Evolutionary conservation across 2,797 vertebrate species (phyloP).

Genomic region (Benthosema pterotum): DNA sequence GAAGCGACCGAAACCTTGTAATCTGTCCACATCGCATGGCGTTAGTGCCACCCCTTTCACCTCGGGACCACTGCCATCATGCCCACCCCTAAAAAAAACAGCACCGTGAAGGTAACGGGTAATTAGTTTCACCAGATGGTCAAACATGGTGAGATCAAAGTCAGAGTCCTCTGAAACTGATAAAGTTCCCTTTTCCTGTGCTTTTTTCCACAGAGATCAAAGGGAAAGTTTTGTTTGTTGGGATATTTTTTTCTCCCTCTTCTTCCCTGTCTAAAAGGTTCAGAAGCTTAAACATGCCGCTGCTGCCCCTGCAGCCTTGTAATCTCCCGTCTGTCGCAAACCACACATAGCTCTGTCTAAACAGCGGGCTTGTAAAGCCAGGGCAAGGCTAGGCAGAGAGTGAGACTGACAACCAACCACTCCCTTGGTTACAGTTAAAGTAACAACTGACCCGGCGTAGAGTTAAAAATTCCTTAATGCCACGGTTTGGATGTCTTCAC

Average conservation of each 20-base stretch:
- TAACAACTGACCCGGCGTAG: constrained; percentile 22
- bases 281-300: constrained; percentile 58
- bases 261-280: constrained; percentile 34
- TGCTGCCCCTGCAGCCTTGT: constrained; percentile 57
- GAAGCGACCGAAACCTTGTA: constrained; percentile 69
- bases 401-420: constrained; percentile 34
- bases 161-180: constrained; percentile 55
- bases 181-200: constrained; percentile 59
- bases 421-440: constrained; percentile 54
- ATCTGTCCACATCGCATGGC: constrained; percentile 65
- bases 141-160: constrained; percentile 70
- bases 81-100: constrained; percentile 57
- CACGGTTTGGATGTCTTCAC: constrained; percentile 32
- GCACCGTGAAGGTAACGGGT: constrained; percentile 62
- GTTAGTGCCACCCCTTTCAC: constrained; percentile 67
- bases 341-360: constrained; percentile 35
- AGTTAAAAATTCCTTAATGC: constrained; percentile 45
- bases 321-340: constrained; percentile 58
- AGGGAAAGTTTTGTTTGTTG: constrained; percentile 37
- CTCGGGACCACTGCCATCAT: constrained; percentile 52
- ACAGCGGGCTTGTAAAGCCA: constrained; percentile 27
- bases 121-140: constrained; percentile 66
- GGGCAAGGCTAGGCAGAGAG: background rate
- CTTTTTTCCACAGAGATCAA: constrained; percentile 54
- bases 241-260: constrained; percentile 13